Conservation (phyloP, 2,888 invertebrate species). For the Anticlea derivata region DNA sequence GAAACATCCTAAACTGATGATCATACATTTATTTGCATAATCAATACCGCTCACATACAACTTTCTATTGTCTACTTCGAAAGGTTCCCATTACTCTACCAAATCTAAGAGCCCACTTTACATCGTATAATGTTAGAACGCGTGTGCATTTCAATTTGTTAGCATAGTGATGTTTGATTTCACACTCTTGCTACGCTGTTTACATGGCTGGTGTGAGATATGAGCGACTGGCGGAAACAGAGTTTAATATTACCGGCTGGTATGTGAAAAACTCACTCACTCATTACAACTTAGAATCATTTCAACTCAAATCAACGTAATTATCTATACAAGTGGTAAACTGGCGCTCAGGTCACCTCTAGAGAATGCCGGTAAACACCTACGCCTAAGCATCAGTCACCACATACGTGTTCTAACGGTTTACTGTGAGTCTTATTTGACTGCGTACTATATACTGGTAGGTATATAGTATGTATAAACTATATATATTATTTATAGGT, state of each 20-base stretch:
- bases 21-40: conserved; percentile 15
- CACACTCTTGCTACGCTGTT: conserved; percentile 47
- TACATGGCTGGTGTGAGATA: conserved; percentile 33
- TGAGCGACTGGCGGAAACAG: neutral
- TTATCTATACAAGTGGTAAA: no score
- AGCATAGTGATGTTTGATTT: conserved; percentile 51
- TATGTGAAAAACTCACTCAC: no score
- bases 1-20: neutral
- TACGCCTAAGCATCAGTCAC: no score
- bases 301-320: no score
- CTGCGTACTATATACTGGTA: no score
- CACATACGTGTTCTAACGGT: no score
- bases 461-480: no score
- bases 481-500: no score
- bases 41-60: conserved; percentile 15
- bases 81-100: conserved; percentile 18
- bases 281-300: no score
- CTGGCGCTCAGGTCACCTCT: no score
- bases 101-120: conserved; percentile 13
- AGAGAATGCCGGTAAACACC: no score
- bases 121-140: conserved; percentile 9
- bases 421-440: no score
- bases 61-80: conserved; percentile 22
- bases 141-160: conserved; percentile 54
- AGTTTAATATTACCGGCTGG: neutral